Evolutionary conservation across 1,140 invertebrate genomes (phyloP).

Genomic region (Acyrthosiphon pisum): DNA sequence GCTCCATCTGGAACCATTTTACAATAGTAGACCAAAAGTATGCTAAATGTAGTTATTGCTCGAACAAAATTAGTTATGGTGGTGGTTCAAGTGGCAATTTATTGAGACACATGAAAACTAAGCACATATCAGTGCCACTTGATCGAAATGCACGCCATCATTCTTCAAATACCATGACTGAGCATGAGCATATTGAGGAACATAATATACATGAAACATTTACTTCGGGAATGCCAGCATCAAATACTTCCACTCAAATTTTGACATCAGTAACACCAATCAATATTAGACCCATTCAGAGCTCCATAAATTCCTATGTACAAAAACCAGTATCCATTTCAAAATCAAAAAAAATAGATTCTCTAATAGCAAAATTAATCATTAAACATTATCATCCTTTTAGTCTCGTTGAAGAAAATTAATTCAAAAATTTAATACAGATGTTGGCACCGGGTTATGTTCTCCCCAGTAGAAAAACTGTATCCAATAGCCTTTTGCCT

Average conservation of each 20-base stretch:
- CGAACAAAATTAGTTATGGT: background rate
- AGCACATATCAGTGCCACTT: background rate
- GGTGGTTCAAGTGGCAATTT: background rate
- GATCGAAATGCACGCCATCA: background rate
- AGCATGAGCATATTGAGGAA: background rate
- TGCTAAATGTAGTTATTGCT: background rate
- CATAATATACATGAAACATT: background rate
- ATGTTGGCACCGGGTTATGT: constrained; percentile 59
- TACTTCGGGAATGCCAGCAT: background rate
- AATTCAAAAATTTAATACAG: constrained; percentile 57
- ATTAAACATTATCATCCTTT: constrained; percentile 30
- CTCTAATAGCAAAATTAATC: constrained; percentile 5
- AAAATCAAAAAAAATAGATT: background rate
- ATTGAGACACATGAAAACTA: background rate
- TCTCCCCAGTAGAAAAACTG: constrained; percentile 60
- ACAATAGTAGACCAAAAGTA: background rate
- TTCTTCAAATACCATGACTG: background rate
- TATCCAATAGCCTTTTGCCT: constrained; percentile 48
- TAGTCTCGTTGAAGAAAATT: background rate
- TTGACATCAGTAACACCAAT: background rate
- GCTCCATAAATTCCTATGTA: background rate
- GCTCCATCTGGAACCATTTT: background rate
- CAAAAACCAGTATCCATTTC: background rate
- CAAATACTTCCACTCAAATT: background rate
- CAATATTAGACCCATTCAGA: background rate